Evolutionary conservation across 2,888 invertebrate genomes (phyloP).

Genomic region (Brachyopa scutellaris): DNA sequence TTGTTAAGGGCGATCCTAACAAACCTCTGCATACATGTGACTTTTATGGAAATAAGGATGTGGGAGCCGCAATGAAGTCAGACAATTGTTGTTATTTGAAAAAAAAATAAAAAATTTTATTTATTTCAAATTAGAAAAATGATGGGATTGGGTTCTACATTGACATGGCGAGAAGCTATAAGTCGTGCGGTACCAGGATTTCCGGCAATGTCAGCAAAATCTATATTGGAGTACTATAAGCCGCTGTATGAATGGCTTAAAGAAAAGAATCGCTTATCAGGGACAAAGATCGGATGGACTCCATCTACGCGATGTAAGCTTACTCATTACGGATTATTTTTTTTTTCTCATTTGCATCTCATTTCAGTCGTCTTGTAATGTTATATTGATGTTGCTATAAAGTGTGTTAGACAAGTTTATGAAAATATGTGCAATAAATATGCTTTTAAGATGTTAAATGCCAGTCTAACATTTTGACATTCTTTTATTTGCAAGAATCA

Average conservation of each 20-base stretch:
- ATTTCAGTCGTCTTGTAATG: not conserved
- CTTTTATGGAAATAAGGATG: conserved; percentile 89
- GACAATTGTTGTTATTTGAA: too few species aligned
- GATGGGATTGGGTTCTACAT: conserved; percentile 85
- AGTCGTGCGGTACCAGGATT: conserved; percentile 87
- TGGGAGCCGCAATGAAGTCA: conserved; percentile 86
- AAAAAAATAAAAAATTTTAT: too few species aligned
- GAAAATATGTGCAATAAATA: too few species aligned
- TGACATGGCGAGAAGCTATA: conserved; percentile 90
- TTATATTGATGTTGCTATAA: conserved; percentile 63
- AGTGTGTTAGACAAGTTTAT: conserved; percentile 68
- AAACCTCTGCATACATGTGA: conserved; percentile 91
- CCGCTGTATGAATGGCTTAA: conserved; percentile 82
- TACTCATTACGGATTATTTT: too few species aligned
- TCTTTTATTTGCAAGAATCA: too few species aligned
- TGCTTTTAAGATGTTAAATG: too few species aligned
- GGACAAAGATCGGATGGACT: conserved; percentile 78
- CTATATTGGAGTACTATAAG: conserved; percentile 90
- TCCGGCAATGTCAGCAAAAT: conserved; percentile 87
- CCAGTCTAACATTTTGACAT: too few species aligned
- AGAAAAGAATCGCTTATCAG: conserved; percentile 75
- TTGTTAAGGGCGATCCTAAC: conserved; percentile 82
- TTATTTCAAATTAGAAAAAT: conserved; percentile 82
- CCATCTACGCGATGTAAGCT: conserved; percentile 78
- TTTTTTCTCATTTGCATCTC: too few species aligned